Evolutionary conservation across 2,113 vertebrate genomes (phyloP).

Genomic region (Ammodytes marinus): DNA sequence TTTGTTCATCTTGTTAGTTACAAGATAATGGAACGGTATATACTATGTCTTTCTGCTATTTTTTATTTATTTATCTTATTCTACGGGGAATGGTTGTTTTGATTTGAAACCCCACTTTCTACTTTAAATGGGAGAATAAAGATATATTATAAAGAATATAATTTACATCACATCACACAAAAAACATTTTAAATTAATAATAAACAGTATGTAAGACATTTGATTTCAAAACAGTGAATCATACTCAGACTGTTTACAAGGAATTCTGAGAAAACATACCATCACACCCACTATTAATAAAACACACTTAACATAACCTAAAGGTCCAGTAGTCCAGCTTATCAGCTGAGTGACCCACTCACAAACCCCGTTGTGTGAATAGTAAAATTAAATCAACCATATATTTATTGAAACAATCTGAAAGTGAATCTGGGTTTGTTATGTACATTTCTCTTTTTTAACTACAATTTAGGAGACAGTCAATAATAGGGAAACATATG

Average conservation of each 20-base stretch:
- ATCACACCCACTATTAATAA: conserved; percentile 36
- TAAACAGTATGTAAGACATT: neutral
- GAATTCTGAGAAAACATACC: conserved; percentile 23
- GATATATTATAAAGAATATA: neutral
- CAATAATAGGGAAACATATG: conserved; percentile 55
- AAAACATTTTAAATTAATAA: neutral
- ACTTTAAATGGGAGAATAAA: neutral
- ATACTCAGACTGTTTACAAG: conserved; percentile 7
- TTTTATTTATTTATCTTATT: neutral
- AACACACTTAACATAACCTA: conserved; percentile 50
- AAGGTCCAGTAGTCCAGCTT: conserved; percentile 30
- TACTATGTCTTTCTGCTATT: neutral
- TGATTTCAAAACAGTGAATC: conserved; percentile 17
- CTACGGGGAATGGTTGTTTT: neutral
- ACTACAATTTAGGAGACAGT: conserved; percentile 57
- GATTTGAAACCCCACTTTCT: neutral
- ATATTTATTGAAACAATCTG: conserved; percentile 16
- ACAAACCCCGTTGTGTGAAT: conserved; percentile 12
- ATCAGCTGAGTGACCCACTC: conserved; percentile 24
- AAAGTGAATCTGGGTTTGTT: conserved; percentile 2
- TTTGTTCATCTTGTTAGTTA: neutral
- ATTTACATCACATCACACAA: neutral
- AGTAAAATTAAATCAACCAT: conserved; percentile 32
- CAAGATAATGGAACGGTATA: neutral
- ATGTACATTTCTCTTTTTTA: conserved; percentile 12